phyloP scores from a whole-genome alignment of 2,888 invertebrate species.

The Andrena camellia region DNA sequence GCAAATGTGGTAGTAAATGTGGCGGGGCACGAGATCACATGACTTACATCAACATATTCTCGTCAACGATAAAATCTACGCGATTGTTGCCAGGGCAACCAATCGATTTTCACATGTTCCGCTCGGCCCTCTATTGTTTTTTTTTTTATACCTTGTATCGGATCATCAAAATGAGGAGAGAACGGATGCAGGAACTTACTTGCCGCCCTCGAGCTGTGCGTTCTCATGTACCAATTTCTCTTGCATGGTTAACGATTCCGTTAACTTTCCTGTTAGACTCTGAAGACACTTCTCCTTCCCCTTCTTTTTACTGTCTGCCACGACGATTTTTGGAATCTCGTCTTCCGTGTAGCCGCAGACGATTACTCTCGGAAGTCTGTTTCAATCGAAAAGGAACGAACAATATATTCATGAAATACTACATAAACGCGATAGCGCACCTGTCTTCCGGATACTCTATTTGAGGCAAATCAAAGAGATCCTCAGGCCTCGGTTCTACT shows the following conservation, averaged over 20 bases:
- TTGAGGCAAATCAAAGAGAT: constrained; percentile 77
- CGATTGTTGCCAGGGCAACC: constrained; percentile 55
- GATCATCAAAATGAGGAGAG: constrained; percentile 9
- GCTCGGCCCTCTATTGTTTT: constrained; percentile 28
- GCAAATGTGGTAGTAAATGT: not conserved
- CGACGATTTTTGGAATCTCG: constrained; percentile 86
- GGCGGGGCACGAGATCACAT: constrained; percentile 4
- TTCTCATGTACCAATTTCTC: constrained; percentile 89
- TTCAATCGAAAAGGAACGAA: constrained; percentile 3
- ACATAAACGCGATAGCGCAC: constrained; percentile 62
- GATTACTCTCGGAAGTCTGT: constrained; percentile 86
- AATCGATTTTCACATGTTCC: constrained; percentile 28
- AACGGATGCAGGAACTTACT: constrained; percentile 83
- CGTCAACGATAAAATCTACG: constrained; percentile 14
- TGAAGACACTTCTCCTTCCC: constrained; percentile 76
- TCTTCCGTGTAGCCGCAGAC: constrained; percentile 86
- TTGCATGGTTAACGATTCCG: constrained; percentile 89
- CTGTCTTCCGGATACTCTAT: constrained; percentile 80
- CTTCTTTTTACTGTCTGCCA: constrained; percentile 85
- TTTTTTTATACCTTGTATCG: constrained; percentile 2
- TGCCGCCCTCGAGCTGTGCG: constrained; percentile 89
- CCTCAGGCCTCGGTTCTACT: constrained; percentile 31
- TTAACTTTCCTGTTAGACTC: constrained; percentile 86
- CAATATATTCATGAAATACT: not conserved
- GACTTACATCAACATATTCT: constrained; percentile 24